phyloP scores from a whole-genome alignment of 2,113 vertebrate genomes.

The Alethe castanea region DNA sequence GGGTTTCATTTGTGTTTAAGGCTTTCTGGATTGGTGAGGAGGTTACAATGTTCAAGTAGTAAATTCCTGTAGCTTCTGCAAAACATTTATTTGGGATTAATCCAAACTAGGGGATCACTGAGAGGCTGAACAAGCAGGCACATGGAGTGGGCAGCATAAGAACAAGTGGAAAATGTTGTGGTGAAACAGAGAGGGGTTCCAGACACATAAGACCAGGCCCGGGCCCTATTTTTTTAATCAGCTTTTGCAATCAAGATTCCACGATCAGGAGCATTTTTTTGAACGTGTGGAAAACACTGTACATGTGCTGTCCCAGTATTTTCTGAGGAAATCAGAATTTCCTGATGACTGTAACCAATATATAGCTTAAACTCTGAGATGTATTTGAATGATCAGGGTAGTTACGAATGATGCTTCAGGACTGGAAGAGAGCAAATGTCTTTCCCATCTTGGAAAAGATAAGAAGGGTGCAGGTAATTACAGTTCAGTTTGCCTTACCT shows the following conservation, averaged over 20 bases:
- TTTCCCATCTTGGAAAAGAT: neutral
- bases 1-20: neutral
- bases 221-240: neutral
- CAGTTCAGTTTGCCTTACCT: neutral
- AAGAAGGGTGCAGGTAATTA: neutral
- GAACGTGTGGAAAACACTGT: neutral
- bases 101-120: neutral
- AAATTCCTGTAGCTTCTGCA: neutral
- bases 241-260: neutral
- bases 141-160: neutral
- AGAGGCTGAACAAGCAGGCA: neutral
- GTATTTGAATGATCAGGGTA: neutral
- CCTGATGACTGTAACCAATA: neutral
- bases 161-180: accelerated
- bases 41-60: neutral
- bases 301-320: neutral
- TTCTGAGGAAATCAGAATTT: neutral
- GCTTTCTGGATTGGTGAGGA: neutral
- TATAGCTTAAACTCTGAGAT: neutral
- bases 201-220: neutral
- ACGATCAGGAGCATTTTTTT: neutral
- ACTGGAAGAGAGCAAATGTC: neutral
- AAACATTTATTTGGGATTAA: neutral
- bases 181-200: neutral
- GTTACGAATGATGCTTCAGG: neutral